Conservation (phyloP, 2,888 invertebrate genomes). For the Temnothorax rugatulus region DNA sequence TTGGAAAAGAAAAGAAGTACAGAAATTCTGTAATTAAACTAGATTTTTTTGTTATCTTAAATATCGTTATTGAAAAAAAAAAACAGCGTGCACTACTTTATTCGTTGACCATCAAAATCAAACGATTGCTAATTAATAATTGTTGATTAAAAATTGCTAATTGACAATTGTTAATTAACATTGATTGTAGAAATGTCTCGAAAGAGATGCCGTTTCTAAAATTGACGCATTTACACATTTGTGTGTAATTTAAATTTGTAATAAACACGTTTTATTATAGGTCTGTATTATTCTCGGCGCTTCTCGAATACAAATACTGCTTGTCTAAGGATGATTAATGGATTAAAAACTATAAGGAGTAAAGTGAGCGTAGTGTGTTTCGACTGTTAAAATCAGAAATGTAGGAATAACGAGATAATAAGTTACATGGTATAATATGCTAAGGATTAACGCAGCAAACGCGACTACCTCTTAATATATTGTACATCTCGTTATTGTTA, state of each 20-base stretch:
- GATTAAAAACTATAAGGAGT: not conserved
- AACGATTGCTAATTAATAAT: not conserved
- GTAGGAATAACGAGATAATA: constrained; percentile 14
- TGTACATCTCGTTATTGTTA: constrained; percentile 40
- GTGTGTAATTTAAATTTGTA: not conserved
- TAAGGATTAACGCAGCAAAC: constrained; percentile 49
- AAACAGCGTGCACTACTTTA: not conserved
- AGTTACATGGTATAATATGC: constrained; percentile 11
- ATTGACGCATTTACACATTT: not conserved
- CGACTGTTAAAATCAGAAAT: constrained; percentile 31
- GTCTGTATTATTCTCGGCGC: not conserved
- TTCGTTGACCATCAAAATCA: not conserved
- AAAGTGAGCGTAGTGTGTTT: not conserved
- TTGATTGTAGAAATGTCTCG: not conserved
- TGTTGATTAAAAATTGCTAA: not conserved
- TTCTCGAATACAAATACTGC: constrained; percentile 1
- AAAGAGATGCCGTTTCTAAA: not conserved
- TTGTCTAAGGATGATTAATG: not conserved
- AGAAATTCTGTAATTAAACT: not conserved
- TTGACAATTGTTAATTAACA: not conserved
- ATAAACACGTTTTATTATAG: not conserved
- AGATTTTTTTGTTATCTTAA: not conserved
- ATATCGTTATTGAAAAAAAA: not conserved
- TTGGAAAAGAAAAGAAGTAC: not conserved
- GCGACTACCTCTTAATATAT: constrained; percentile 26